phyloP scores from a whole-genome alignment of 2,888 invertebrate species.

The Mesorhabditis sp. region DNA sequence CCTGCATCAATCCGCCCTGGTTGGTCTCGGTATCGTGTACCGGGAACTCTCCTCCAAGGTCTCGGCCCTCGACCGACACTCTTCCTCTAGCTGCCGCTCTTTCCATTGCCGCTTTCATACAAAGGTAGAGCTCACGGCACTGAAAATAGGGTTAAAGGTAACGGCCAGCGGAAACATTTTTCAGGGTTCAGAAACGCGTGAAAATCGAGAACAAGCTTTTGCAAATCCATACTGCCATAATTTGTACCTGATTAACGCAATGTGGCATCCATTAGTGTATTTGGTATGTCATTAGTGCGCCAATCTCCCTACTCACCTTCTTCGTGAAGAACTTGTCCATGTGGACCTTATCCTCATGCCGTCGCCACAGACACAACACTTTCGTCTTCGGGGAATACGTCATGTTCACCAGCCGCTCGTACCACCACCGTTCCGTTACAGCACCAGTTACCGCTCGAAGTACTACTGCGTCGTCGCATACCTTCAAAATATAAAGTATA shows the following conservation, averaged over 20 bases:
- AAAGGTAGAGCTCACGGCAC: constrained; percentile 96
- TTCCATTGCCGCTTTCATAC: constrained; percentile 98
- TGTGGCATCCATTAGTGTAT: too few relatives aligned
- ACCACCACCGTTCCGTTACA: constrained; percentile 83
- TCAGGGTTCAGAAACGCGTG: background rate
- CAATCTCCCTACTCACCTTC: constrained; percentile 71
- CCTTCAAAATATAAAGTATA: constrained; percentile 62
- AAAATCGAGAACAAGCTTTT: background rate
- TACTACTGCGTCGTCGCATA: constrained; percentile 82
- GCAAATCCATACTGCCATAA: too few relatives aligned
- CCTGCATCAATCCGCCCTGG: constrained; percentile 71
- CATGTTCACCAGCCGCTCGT: constrained; percentile 96
- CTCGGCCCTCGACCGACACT: constrained; percentile 62
- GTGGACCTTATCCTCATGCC: constrained; percentile 78
- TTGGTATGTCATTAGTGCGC: too few relatives aligned
- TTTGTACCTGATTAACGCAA: too few relatives aligned
- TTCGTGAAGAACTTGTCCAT: constrained; percentile 97
- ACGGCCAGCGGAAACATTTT: constrained; percentile 4
- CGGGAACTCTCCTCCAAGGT: constrained; percentile 84
- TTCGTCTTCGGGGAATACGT: constrained; percentile 94
- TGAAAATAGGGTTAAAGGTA: constrained; percentile 61
- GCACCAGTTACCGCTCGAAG: constrained; percentile 66
- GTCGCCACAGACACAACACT: constrained; percentile 85
- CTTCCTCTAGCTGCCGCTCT: constrained; percentile 71
- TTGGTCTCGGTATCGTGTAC: constrained; percentile 94